Evolutionary conservation across 37 sponge, comb jelly and placozoan genomes (phyloP).

Genomic region (Tethya wilhelma): DNA sequence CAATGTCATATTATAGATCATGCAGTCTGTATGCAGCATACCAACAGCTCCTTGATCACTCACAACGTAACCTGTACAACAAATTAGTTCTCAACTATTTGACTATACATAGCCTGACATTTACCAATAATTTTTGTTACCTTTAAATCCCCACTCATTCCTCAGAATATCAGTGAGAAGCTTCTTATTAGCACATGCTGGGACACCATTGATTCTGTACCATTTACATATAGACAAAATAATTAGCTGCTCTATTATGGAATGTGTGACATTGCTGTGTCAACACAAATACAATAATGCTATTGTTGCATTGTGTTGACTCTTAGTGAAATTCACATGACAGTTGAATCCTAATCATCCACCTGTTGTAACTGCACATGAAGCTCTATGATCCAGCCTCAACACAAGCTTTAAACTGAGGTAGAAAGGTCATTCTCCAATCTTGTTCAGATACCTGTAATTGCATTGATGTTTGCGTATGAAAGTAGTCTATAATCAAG

Average conservation of each 20-base stretch:
- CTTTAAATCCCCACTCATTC: conserved; percentile 61
- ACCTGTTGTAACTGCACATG: too few relatives aligned
- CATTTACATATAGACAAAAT: not conserved
- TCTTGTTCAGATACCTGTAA: conserved; percentile 63
- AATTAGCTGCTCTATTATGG: not conserved
- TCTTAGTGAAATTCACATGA: too few relatives aligned
- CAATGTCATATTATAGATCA: too few relatives aligned
- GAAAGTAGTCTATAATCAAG: not conserved
- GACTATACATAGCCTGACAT: too few relatives aligned
- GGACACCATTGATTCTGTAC: conserved; percentile 12
- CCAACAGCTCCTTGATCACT: conserved; percentile 79
- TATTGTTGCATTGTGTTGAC: too few relatives aligned
- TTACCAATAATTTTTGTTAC: too few relatives aligned
- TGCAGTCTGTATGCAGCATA: not conserved
- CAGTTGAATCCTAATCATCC: too few relatives aligned
- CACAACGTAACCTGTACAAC: conserved; percentile 55
- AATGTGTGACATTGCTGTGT: too few relatives aligned
- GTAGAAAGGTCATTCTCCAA: conserved; percentile 65
- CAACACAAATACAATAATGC: too few relatives aligned
- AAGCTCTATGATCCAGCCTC: not conserved
- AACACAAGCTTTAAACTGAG: conserved; percentile 1
- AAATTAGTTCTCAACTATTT: too few relatives aligned
- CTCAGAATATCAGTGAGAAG: conserved; percentile 58
- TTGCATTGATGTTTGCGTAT: not conserved
- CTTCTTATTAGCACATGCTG: too few relatives aligned